Conservation (phyloP, 2,113 vertebrate species). For the Strigops habroptila region DNA sequence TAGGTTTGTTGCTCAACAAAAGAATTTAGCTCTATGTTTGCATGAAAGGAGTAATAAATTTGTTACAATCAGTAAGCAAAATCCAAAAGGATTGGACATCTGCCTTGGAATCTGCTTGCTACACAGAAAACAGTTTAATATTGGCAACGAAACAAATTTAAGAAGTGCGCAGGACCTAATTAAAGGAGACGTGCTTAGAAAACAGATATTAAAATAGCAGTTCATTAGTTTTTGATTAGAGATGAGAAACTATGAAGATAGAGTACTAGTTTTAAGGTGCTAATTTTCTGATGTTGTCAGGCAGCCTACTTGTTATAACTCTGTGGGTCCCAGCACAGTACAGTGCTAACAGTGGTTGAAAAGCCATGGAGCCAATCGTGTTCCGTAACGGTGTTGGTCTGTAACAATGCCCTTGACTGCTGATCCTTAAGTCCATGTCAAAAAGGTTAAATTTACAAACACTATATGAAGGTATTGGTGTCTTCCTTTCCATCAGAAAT, state of each 20-base stretch:
- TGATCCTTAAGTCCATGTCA: background rate
- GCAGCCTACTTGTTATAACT: background rate
- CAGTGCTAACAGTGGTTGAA: background rate
- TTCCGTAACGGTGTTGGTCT: background rate
- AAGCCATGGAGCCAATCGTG: background rate
- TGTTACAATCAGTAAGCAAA: constrained; percentile 45
- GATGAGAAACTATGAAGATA: background rate
- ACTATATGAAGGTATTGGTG: background rate
- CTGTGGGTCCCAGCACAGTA: background rate
- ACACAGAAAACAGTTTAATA: constrained; percentile 47
- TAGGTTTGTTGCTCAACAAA: constrained; percentile 43
- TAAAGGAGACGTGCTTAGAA: constrained; percentile 54
- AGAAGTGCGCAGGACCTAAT: constrained; percentile 37
- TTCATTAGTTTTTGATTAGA: background rate
- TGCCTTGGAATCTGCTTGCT: constrained; percentile 52
- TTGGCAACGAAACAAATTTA: constrained; percentile 50
- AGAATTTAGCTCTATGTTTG: constrained; percentile 36
- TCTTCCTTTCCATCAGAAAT: background rate
- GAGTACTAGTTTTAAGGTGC: background rate
- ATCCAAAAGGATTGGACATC: constrained; percentile 57
- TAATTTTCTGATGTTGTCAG: background rate
- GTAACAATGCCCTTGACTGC: background rate
- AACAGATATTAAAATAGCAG: constrained; percentile 25
- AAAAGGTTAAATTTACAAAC: background rate
- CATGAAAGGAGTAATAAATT: constrained; percentile 38